phyloP scores from a whole-genome alignment of 64 coral and sea anemone genomes.

The Montipora cactus region DNA sequence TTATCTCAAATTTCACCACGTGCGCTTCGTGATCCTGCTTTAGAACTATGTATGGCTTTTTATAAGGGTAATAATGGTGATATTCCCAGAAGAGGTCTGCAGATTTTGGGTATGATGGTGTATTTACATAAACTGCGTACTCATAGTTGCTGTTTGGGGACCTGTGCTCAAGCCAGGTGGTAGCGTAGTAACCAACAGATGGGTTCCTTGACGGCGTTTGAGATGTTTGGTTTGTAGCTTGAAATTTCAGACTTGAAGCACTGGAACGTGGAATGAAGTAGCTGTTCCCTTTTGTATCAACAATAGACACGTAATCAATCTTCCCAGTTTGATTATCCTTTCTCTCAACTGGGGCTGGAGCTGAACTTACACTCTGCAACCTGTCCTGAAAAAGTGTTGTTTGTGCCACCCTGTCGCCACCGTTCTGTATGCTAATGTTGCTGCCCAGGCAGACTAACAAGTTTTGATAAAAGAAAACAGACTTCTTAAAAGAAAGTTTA shows the following conservation, averaged over 20 bases:
- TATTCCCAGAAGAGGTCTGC: background rate
- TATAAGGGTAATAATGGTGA: background rate
- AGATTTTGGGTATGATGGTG: background rate
- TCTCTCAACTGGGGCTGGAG: background rate
- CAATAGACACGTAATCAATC: background rate
- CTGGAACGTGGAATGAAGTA: constrained; percentile 43
- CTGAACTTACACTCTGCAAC: background rate
- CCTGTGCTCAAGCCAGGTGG: constrained; percentile 54
- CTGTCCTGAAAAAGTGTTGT: constrained; percentile 82
- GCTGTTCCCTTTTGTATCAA: constrained; percentile 39
- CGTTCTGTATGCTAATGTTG: background rate
- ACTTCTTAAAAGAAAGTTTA: constrained; percentile 15
- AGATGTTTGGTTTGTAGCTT: constrained; percentile 46
- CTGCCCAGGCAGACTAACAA: background rate
- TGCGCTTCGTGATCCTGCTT: background rate
- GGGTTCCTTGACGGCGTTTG: background rate
- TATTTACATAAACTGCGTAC: constrained; percentile 6
- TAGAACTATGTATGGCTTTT: background rate
- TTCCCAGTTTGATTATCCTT: background rate
- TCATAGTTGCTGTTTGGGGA: background rate
- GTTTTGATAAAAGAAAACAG: constrained; percentile 19
- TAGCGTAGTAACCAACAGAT: constrained; percentile 10
- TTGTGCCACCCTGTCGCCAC: background rate
- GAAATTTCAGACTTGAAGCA: constrained; percentile 23
- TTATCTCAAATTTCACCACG: background rate